Evolutionary conservation across 2,113 vertebrate species (phyloP), one percentile per base, ranked within the genome.

Genomic region (Dendropsophus ebraccatus): DNA sequence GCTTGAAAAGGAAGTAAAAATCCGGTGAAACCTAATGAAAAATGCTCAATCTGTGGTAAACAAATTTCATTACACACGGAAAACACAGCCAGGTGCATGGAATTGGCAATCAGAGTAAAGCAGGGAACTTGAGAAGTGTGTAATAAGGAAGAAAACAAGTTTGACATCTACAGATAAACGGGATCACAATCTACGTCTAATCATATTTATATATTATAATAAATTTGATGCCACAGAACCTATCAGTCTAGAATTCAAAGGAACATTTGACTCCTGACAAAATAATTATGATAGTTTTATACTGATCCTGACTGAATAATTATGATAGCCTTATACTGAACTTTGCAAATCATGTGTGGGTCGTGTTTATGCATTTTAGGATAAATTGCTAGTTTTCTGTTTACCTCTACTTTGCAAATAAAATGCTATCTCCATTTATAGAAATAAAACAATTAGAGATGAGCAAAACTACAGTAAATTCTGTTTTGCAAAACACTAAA

Each of bases 71-170:
- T 69, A 69, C 45, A 69, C 12, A 52, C 1, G 19, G 28, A 47
- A 82, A 50, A 69, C 80, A 67, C 41, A 35, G 62, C 32, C 80
- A 82, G 80, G 62, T 82, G 80, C 28, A 23, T 52, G 47, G 41
- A 32, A 82, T 82, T 82, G 80, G 45, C 80, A 81, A 81, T 69
- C 79, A 81, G 45, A 67, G 77, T 41, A n/a, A 41, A 67, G 23
- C 23, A 50, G 28, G 25, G 28, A 82, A 52, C 62, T 47, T 50
- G 45, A 82, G 62, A 52, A 70, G 79, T n/a, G 47, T 47, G 52
- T 58, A 82, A 82, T 23, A 50, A 23, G 25, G 21, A 50, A 30
- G 25, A 25, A 81, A 81, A 80, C 35, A 80, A 47, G 45, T 45
- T 69, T 35, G 45, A 82, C 47, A 28, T 23, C 7, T 69, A 21